These are phyloP conservation scores for Tetramorium simillimum DNA, from an alignment of 1,140 invertebrate genomes.

Conservation along the genomic window DNA sequence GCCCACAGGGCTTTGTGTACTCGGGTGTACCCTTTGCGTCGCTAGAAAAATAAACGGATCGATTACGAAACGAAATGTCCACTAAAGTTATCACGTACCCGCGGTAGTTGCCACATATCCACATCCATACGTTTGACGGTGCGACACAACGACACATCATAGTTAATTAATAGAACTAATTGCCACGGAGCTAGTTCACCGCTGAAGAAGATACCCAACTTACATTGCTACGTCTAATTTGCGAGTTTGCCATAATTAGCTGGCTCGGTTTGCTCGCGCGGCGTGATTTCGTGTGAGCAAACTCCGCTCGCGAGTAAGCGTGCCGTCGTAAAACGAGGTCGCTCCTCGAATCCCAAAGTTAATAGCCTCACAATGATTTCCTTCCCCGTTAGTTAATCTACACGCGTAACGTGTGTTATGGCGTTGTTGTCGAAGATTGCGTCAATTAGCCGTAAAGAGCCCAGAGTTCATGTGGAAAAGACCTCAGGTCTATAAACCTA, in stretches of 20 bases:
- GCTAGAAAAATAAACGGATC: constrained; percentile 41
- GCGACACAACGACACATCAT: background rate
- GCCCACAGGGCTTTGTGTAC: constrained; percentile 66
- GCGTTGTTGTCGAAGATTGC: background rate
- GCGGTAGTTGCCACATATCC: background rate
- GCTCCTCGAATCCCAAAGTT: constrained; percentile 19
- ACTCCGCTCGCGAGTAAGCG: background rate
- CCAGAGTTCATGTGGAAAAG: background rate
- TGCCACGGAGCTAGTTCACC: background rate
- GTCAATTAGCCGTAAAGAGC: background rate
- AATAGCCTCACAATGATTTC: background rate
- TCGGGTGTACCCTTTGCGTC: constrained; percentile 27
- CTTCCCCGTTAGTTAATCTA: background rate
- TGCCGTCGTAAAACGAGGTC: background rate
- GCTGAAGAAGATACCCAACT: background rate
- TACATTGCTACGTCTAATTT: constrained; percentile 26
- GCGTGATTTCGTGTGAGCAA: constrained; percentile 30
- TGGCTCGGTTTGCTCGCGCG: background rate
- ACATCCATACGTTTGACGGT: background rate
- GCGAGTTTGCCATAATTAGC: constrained; percentile 33
- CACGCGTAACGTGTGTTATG: background rate
- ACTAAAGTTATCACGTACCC: background rate
- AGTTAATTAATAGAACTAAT: constrained; percentile 50
- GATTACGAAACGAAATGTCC: constrained; percentile 52
- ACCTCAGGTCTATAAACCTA: background rate